Percentiles rank a stretch among this genome's conserved stretches.
Conservation (phyloP, 2,888 invertebrate genomes). For the Dasysyrphus albostriatus region DNA sequence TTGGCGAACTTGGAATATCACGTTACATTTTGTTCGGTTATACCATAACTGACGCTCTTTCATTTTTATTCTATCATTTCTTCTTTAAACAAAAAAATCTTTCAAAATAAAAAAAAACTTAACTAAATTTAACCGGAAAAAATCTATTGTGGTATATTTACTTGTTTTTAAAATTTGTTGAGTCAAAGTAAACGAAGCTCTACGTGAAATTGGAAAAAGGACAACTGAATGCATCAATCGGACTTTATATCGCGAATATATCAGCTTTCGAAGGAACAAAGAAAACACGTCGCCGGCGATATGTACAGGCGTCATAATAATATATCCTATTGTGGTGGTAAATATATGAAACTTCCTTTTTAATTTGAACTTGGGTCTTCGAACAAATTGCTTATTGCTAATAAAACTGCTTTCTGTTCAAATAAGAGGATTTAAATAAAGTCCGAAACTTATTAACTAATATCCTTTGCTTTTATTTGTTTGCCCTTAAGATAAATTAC, state of each 20-base stretch:
- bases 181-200: background rate
- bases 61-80: slow-evolving; percentile 13
- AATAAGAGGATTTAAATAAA: too few species aligned
- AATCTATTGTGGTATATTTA: too few species aligned
- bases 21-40: slow-evolving; percentile 54
- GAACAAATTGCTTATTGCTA: too few species aligned
- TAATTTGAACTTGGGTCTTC: too few species aligned
- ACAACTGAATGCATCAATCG: slow-evolving; percentile 71
- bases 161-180: background rate
- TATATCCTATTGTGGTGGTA: slow-evolving; percentile 84
- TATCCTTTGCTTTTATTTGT: too few species aligned
- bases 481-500: too few species aligned
- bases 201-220: slow-evolving; percentile 1
- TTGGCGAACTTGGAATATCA: slow-evolving; percentile 61
- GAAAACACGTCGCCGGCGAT: slow-evolving; percentile 57
- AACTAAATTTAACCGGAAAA: background rate
- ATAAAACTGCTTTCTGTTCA: too few species aligned
- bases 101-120: background rate
- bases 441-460: too few species aligned
- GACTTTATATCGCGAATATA: slow-evolving; percentile 68
- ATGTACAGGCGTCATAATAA: slow-evolving; percentile 84
- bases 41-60: background rate
- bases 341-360: slow-evolving; percentile 78
- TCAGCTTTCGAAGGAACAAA: slow-evolving; percentile 71
- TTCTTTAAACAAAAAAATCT: background rate